Evolutionary conservation across 2,888 invertebrate species (phyloP), one percentile per base, ranked within the genome.

Genomic region (Plemyria rubiginata): DNA sequence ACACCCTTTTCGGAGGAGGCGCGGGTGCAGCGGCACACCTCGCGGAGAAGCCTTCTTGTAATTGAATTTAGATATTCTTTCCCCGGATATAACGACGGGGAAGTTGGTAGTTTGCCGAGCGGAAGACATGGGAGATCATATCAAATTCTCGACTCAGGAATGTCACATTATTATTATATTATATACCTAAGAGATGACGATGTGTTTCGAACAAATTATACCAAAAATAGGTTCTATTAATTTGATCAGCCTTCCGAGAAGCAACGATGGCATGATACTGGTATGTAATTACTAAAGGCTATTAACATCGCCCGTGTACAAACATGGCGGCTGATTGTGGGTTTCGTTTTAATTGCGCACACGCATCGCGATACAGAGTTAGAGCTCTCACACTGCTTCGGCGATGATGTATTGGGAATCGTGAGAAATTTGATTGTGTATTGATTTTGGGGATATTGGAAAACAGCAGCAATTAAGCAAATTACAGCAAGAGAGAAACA

Each of bases 321-420:
- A 92, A 92, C 92, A 92, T 92, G 92, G 92, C 90, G 86, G 89
- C 85, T 92, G 91, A 92, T 92, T 92, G 91, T 86, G 74, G 92
- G 92, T 90, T 92, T 87, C 88, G 85, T 90, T 91, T 92, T 92
- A 92, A 92, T 92, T 92, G 92, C 91, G 89, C 90, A 87, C 88
- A 87, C 90, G 91, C 90, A 92, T 87, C 88, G 85, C 86, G 87
- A 85, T 86, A 81, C 79, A 76, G 79, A 84, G 84, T 86, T 86
- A 86, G 86, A 85, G 84, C 86, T 85, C 84, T 81, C 85, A 77
- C 82, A 83, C 84, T 82, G 87, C 86, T 86, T 84, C 82, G 79
- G 71, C 73, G 62, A 74, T 77, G 72, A 75, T 79, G 80, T 81
- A 84, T 84, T 80, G 79, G 80, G 60, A 82, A 80, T 86, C 90